Percentiles rank a stretch among this genome's conserved stretches.
phyloP scores from a whole-genome alignment of 2,888 invertebrate genomes.

The Gasteruption jaculator region DNA sequence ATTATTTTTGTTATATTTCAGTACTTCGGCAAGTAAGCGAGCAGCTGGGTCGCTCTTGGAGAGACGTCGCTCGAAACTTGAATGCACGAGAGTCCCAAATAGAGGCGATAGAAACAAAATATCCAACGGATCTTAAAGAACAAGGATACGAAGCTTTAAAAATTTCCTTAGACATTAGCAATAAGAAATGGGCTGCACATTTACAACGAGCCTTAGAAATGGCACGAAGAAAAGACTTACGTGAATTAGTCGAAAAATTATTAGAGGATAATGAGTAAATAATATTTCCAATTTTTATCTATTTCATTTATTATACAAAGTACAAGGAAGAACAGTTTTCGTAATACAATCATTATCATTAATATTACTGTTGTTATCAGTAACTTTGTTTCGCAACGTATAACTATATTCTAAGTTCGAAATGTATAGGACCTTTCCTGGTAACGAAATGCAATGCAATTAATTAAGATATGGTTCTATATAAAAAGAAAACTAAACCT shows the following conservation, averaged over 20 bases:
- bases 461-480: too few relatives aligned
- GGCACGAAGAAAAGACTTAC: slow-evolving; percentile 40
- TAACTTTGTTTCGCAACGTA: too few relatives aligned
- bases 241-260: slow-evolving; percentile 32
- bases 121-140: slow-evolving; percentile 28
- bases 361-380: too few relatives aligned
- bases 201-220: slow-evolving; percentile 37
- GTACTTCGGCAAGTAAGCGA: slow-evolving; percentile 33
- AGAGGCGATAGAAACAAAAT: slow-evolving; percentile 32
- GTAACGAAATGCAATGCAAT: too few relatives aligned
- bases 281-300: not conserved
- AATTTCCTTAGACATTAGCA: slow-evolving; percentile 34
- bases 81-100: slow-evolving; percentile 37
- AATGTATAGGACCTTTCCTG: too few relatives aligned
- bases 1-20: slow-evolving; percentile 23
- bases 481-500: slow-evolving; percentile 16
- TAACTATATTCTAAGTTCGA: too few relatives aligned
- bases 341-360: too few relatives aligned
- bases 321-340: too few relatives aligned
- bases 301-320: too few relatives aligned
- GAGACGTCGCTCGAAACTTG: slow-evolving; percentile 37
- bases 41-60: slow-evolving; percentile 39
- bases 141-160: slow-evolving; percentile 33
- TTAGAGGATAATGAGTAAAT: not conserved
- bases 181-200: slow-evolving; percentile 38